Evolutionary conservation across 2,113 vertebrate species (phyloP).

Genomic region (Sorex araneus): DNA sequence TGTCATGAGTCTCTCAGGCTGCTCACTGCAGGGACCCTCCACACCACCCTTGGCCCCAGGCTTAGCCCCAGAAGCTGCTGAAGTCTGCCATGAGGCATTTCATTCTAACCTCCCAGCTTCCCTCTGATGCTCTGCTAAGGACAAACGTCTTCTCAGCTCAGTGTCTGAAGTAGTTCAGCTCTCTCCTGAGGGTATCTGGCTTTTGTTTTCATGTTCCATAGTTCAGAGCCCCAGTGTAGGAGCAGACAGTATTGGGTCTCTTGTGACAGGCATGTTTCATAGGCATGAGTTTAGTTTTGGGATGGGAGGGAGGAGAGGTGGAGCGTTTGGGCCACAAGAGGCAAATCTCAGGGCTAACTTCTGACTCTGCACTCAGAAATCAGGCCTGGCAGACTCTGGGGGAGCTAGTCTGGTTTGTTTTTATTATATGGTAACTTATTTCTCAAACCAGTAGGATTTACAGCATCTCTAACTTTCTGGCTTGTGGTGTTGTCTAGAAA

Average conservation of each 20-base stretch:
- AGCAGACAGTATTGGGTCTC: background rate
- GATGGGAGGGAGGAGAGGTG: no score
- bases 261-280: background rate
- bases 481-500: background rate
- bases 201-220: background rate
- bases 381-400: no score
- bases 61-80: no score
- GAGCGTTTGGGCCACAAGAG: no score
- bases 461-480: no score
- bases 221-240: background rate
- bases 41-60: no score
- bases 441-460: background rate
- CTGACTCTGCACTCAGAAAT: no score
- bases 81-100: background rate
- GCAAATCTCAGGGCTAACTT: no score
- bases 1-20: no score
- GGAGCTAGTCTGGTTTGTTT: background rate
- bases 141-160: background rate
- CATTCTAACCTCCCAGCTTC: background rate
- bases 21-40: no score
- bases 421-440: background rate
- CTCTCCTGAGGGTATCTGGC: background rate
- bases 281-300: no score
- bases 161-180: background rate
- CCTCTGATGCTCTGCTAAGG: background rate